These are phyloP conservation scores for Agrochola lota DNA, from an alignment of 2,888 invertebrate genomes.

Conservation along the genomic window DNA sequence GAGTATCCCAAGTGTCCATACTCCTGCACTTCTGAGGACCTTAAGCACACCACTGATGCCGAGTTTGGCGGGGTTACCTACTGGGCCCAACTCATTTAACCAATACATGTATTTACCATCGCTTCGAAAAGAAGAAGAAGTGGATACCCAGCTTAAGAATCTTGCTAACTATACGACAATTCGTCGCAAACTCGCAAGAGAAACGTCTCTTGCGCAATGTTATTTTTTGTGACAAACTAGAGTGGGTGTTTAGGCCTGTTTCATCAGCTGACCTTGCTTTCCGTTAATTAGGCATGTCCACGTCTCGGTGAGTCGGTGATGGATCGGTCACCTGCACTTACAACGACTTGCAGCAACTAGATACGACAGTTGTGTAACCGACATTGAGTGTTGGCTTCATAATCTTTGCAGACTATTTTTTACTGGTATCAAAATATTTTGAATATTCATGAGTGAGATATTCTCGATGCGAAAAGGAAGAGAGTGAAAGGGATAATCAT, in stretches of 20 bases:
- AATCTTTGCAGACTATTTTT: constrained; percentile 21
- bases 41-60: neutral
- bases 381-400: constrained; percentile 27
- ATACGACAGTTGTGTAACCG: constrained; percentile 62
- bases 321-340: constrained; percentile 87
- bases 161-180: constrained; percentile 45
- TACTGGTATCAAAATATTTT: neutral
- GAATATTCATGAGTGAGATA: neutral
- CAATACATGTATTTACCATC: neutral
- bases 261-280: constrained; percentile 87
- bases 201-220: constrained; percentile 74
- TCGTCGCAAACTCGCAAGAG: constrained; percentile 36
- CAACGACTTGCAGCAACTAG: constrained; percentile 68
- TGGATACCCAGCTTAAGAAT: constrained; percentile 6
- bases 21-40: neutral
- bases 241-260: constrained; percentile 84
- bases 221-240: constrained; percentile 77
- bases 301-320: constrained; percentile 84
- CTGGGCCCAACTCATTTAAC: no score
- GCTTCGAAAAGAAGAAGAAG: neutral
- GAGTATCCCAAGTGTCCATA: neutral
- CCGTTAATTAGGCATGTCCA: constrained; percentile 88
- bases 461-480: neutral
- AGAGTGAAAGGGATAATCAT: constrained; percentile 2
- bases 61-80: neutral